Evolutionary conservation across 2,888 invertebrate genomes (phyloP), one percentile per base, ranked within the genome.

Genomic region (Cephus spinipes): DNA sequence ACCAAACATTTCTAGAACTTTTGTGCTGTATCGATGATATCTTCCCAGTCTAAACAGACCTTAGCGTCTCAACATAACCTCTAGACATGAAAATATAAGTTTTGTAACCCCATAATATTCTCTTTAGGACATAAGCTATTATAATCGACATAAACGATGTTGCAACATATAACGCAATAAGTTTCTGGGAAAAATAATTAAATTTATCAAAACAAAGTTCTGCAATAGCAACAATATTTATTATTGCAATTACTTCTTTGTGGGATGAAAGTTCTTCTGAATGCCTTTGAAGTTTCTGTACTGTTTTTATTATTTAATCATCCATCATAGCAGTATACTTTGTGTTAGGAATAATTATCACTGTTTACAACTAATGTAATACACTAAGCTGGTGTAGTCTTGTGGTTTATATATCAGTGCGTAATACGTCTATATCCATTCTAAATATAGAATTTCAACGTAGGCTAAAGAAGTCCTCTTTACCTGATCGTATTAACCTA

Each of bases 401-500:
- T 1, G 55, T 6, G 55, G 23, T 55, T 55, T 55, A 23, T 55
- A 55, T 55, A 55, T 55, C 9, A 23, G 55, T 55, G 55, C 55
- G 55, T 55, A 55, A 23, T 23, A 55, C 23, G 55, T 55, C 55
- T 34, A 35, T 34, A 35, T 33, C 74, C 74, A 74, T 12, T 30
- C 74, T 74, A 74, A 74, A 74, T 74, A 74, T 35, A 74, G 78
- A 80, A 76, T 78, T 79, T 81, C 74, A 79, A 76, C 79, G 73
- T 80, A 82, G 81, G 74, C 74, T 74, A 81, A 85, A 85, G 83
- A 85, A 84, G 83, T 86, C 85, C 78, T 79, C 81, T 85, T 86
- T 84, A 79, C 82, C 80, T 83, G 85, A 86, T 87, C 84, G 84
- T 86, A 86, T 88, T 88, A 87, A 87, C 87, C 87, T 83, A 86